These are phyloP conservation scores for Diarsia mendica DNA, from an alignment of 2,888 invertebrate genomes.

Conservation along the genomic window DNA sequence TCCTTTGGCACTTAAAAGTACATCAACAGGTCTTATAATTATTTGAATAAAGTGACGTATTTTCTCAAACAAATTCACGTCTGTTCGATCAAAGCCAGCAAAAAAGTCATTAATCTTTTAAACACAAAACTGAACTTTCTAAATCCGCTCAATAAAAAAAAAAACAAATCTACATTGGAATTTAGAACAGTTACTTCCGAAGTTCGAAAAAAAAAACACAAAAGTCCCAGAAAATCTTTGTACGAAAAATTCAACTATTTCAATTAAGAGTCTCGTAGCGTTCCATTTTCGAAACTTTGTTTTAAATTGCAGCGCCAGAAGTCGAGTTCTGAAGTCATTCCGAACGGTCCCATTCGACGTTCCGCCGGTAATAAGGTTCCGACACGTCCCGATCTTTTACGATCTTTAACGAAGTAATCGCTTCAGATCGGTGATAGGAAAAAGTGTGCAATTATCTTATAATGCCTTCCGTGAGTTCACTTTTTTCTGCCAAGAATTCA, in stretches of 20 bases:
- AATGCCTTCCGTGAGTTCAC: constrained; percentile 39
- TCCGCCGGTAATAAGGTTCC: constrained; percentile 74
- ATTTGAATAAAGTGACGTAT: not conserved
- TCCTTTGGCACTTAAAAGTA: not conserved
- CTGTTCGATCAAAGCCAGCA: constrained; percentile 9
- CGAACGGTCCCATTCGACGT: constrained; percentile 70
- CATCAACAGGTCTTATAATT: not conserved
- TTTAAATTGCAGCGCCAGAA: constrained; percentile 79
- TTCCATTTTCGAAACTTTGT: constrained; percentile 83
- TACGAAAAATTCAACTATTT: constrained; percentile 82
- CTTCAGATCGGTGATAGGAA: constrained; percentile 66
- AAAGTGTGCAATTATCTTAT: constrained; percentile 66
- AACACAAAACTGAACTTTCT: constrained; percentile 53
- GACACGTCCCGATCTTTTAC: constrained; percentile 74
- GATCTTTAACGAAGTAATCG: constrained; percentile 75
- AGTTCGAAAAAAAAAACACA: constrained; percentile 46
- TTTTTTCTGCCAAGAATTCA: constrained; percentile 26
- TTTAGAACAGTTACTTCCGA: constrained; percentile 58
- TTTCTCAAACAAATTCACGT: constrained; percentile 10
- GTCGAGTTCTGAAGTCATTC: constrained; percentile 77
- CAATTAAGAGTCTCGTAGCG: constrained; percentile 83
- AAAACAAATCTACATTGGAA: constrained; percentile 61
- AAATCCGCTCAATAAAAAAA: constrained; percentile 47
- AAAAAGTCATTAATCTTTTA: constrained; percentile 52
- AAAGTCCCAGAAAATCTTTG: constrained; percentile 63